Conservation (phyloP, 2,888 invertebrate species). For the Griposia aprilina region DNA sequence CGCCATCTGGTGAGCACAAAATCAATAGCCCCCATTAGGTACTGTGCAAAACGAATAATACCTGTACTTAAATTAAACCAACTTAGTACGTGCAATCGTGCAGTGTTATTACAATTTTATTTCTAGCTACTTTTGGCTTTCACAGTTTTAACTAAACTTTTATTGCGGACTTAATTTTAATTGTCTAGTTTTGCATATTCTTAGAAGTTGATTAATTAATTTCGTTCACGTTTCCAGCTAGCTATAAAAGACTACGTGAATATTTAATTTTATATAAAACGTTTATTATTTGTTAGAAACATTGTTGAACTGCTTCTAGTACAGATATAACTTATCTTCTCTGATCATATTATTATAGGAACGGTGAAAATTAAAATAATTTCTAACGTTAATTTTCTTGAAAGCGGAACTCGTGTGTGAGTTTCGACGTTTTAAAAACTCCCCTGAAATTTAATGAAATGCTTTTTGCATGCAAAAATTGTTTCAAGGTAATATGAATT, state of each 20-base stretch:
- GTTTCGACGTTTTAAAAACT: background rate
- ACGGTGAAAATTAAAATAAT: background rate
- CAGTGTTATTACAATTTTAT: conserved; percentile 14
- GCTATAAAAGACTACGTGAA: conserved; percentile 1
- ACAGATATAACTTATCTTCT: background rate
- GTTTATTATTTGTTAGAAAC: background rate
- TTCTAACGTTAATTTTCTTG: background rate
- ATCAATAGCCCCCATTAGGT: background rate
- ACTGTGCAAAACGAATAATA: background rate
- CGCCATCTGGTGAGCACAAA: no score
- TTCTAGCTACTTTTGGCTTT: conserved; percentile 7
- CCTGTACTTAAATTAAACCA: background rate
- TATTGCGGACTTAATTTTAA: conserved; percentile 26
- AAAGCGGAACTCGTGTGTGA: background rate
- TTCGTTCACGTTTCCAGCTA: conserved; percentile 7
- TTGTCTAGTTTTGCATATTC: conserved; percentile 35
- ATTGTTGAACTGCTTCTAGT: background rate
- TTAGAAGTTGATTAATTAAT: conserved; percentile 26
- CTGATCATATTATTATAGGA: background rate
- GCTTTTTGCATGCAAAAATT: background rate
- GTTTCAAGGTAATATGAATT: background rate
- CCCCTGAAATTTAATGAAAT: background rate
- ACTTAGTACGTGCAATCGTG: background rate
- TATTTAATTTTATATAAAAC: background rate
- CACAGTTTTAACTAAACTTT: conserved; percentile 23